Conservation (phyloP, 2,113 vertebrate species). For the Tragelaphus strepsiceros region DNA sequence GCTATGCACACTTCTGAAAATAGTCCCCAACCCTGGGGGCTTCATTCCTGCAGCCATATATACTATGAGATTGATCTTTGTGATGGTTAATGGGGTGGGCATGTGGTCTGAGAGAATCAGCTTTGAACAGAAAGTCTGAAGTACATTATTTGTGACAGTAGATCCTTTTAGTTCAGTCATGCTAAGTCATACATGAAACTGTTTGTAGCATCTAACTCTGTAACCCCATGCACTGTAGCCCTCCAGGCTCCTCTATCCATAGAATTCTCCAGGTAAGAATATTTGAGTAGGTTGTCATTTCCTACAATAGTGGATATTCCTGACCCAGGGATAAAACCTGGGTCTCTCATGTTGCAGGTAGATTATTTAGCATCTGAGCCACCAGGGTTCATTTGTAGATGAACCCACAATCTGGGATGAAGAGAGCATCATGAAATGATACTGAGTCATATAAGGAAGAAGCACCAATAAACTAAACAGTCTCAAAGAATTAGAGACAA, state of each 20-base stretch:
- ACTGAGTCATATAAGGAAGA: not conserved
- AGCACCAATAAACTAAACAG: not conserved
- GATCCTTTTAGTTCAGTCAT: not conserved
- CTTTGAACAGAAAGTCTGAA: not conserved
- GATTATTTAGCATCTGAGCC: not conserved
- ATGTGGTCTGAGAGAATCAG: not conserved
- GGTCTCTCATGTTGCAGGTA: not conserved
- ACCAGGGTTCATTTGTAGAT: not conserved
- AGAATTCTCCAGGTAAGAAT: not conserved
- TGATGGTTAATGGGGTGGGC: not conserved
- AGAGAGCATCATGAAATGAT: not conserved
- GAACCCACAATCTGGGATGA: not conserved
- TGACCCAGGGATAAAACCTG: not conserved
- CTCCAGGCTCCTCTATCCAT: rapidly evolving
- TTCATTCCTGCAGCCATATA: not conserved
- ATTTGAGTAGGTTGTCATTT: not conserved
- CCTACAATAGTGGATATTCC: not conserved
- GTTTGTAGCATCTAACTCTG: not conserved
- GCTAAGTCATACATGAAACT: not conserved
- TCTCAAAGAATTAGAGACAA: not conserved
- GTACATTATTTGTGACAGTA: not conserved
- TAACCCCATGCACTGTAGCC: not conserved
- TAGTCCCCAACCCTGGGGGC: rapidly evolving
- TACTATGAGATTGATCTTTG: not conserved
- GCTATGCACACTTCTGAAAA: not conserved